These are phyloP conservation scores for Alexandromys fortis DNA, from an alignment of 2,113 vertebrate species.

Conservation along the genomic window DNA sequence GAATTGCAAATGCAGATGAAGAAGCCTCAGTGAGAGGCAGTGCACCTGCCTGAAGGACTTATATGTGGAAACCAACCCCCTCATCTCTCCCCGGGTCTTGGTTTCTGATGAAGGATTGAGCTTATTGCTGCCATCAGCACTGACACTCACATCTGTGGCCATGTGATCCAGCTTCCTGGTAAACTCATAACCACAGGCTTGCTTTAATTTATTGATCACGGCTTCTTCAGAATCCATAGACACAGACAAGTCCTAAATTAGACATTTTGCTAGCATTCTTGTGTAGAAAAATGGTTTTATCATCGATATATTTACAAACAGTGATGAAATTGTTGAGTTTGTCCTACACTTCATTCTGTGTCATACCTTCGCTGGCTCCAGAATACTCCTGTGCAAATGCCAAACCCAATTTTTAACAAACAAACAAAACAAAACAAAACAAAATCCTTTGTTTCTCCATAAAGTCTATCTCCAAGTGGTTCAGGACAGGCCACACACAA, in stretches of 20 bases:
- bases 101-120: conserved; percentile 99
- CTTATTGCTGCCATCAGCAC: conserved; percentile 99
- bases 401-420: conserved; percentile 93
- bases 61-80: conserved; percentile 99
- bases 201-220: conserved; percentile 99
- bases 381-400: conserved; percentile 91
- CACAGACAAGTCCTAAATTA: conserved; percentile 98
- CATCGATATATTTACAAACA: conserved; percentile 99
- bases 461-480: conserved; percentile 96
- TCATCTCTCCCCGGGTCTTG: conserved; percentile 97
- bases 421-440: conserved; percentile 76
- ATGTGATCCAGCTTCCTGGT: conserved; percentile 99
- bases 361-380: conserved; percentile 96
- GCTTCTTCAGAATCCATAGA: conserved; percentile 99
- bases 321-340: conserved; percentile 99
- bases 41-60: conserved; percentile 98
- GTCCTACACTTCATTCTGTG: conserved; percentile 98
- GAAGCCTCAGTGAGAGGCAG: conserved; percentile 98
- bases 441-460: conserved; percentile 98
- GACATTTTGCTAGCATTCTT: conserved; percentile 98
- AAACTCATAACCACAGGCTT: conserved; percentile 99
- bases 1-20: conserved; percentile 98
- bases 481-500: conserved; percentile 99
- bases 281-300: conserved; percentile 99
- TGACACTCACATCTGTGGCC: conserved; percentile 99